Evolutionary conservation across 2,888 invertebrate species (phyloP).

Genomic region (Drosophila macrospina): DNA sequence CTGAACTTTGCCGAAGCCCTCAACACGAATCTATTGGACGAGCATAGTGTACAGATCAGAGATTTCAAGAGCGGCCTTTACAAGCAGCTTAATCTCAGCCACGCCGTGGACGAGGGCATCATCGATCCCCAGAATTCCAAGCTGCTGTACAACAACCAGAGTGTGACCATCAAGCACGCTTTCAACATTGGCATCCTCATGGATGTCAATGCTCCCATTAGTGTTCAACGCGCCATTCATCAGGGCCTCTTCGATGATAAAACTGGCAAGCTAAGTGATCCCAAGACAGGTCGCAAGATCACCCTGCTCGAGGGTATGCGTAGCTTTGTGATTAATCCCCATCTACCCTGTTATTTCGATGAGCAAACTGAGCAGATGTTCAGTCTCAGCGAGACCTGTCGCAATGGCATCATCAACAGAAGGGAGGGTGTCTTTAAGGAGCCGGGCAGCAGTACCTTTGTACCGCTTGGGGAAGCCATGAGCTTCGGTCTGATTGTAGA

Average conservation of each 20-base stretch:
- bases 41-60: slow-evolving; percentile 92
- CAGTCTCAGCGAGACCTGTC: slow-evolving; percentile 92
- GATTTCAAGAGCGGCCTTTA: slow-evolving; percentile 91
- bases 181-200: slow-evolving; percentile 92
- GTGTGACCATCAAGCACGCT: slow-evolving; percentile 91
- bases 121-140: slow-evolving; percentile 90
- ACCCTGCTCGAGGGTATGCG: slow-evolving; percentile 94
- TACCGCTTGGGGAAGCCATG: slow-evolving; percentile 91
- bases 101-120: slow-evolving; percentile 91
- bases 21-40: slow-evolving; percentile 92
- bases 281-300: slow-evolving; percentile 91
- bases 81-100: slow-evolving; percentile 91
- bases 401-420: slow-evolving; percentile 92
- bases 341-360: slow-evolving; percentile 92
- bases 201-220: slow-evolving; percentile 92
- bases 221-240: slow-evolving; percentile 93
- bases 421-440: slow-evolving; percentile 92
- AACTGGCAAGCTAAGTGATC: slow-evolving; percentile 93
- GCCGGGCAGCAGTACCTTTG: slow-evolving; percentile 88
- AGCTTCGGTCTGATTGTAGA: slow-evolving; percentile 93
- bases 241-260: slow-evolving; percentile 93
- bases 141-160: slow-evolving; percentile 88
- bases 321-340: slow-evolving; percentile 92
- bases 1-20: slow-evolving; percentile 94
- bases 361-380: slow-evolving; percentile 90